Evolutionary conservation across 2,888 invertebrate species (phyloP).

Genomic region (Hofmannophila pseudospretella): DNA sequence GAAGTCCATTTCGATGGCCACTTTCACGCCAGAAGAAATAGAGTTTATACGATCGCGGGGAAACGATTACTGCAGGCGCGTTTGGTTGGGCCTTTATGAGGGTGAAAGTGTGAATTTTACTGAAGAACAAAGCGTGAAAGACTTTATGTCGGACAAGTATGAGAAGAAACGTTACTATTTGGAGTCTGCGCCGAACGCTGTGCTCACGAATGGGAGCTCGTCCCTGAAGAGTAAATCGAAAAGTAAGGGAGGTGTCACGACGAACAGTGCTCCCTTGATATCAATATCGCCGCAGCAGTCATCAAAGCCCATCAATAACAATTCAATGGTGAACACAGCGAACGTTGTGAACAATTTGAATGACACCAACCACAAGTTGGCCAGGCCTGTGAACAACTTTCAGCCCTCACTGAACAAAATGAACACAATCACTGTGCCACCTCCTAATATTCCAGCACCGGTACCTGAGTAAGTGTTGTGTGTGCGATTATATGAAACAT

Average conservation of each 20-base stretch:
- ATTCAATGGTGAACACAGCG: slow-evolving; percentile 39
- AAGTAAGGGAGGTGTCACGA: slow-evolving; percentile 43
- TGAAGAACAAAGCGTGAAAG: slow-evolving; percentile 93
- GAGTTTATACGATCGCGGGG: slow-evolving; percentile 93
- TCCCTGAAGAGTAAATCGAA: slow-evolving; percentile 49
- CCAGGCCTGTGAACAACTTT: slow-evolving; percentile 52
- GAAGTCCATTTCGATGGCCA: slow-evolving; percentile 99
- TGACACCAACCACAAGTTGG: slow-evolving; percentile 50
- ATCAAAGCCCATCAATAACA: slow-evolving; percentile 44
- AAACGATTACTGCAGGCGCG: slow-evolving; percentile 94
- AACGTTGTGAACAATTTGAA: slow-evolving; percentile 54
- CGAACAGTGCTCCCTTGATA: slow-evolving; percentile 49
- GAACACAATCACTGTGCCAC: slow-evolving; percentile 16
- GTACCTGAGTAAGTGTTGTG: slow-evolving; percentile 19
- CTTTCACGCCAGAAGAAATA: slow-evolving; percentile 96
- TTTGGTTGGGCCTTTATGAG: slow-evolving; percentile 95
- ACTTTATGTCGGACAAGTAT: slow-evolving; percentile 96
- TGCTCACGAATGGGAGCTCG: slow-evolving; percentile 47
- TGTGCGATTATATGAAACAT: too few species aligned
- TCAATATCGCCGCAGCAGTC: slow-evolving; percentile 54
- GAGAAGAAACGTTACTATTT: slow-evolving; percentile 89
- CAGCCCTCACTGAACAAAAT: slow-evolving; percentile 40
- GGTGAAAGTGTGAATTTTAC: slow-evolving; percentile 83
- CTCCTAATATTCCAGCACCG: slow-evolving; percentile 18
- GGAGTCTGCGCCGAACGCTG: slow-evolving; percentile 41